Base-by-base conservation (phyloP, 2,888 invertebrate genomes). In the Glyphotaelius pellucidus region DNA sequence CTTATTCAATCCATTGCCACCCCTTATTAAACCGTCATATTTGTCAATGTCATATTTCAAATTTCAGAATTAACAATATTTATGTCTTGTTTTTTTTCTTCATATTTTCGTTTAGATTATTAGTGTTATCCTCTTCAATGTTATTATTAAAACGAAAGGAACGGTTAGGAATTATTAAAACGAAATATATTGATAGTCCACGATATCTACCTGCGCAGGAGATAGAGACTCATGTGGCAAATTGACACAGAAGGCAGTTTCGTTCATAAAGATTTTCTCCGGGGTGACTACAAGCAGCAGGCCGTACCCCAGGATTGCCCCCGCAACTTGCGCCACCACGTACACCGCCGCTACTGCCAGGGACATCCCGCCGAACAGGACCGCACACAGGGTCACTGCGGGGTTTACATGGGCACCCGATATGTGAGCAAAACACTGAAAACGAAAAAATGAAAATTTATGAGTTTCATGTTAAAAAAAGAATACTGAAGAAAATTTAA, bases 351-450 rank as follows among this genome's bases (percentile, higher is more conserved):
- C 97, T 91, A 97, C 95, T 86, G 96, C 94, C 1, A 97, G 94
- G 3, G 96, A 95, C 80, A 96, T 95, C 35, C 95, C 94, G 0
- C 97, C 97, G 94, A 96, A 96, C 81, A 97, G 94, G 1, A 97
- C 95, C 0, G 98, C 96, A 0, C 97, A 97, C 7, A 97, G 94
- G 0, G 98, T 97, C 9, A 98, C 97, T 0, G 97, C 97, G 0
- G 98, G 98, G 95, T 98, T 98, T 94, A 98, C 95, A 94, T 98
- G 98, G 0, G 98, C 97, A 42, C 97, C 98, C 47, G 98, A 98
- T 88, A 98, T 96, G 94, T 98, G 98, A 2, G 98, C 98, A 93
- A 98, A 97, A 91, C 97, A 97, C 96, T 97, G 95, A 89, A 95
- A 95, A 42, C 9, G 2, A 67, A n/a, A 67, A 86, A 38, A 83